Evolutionary conservation across 30 jellyfish, hydroid and myxozoan genomes (phyloP).

Genomic region (Pelagia noctiluca): DNA sequence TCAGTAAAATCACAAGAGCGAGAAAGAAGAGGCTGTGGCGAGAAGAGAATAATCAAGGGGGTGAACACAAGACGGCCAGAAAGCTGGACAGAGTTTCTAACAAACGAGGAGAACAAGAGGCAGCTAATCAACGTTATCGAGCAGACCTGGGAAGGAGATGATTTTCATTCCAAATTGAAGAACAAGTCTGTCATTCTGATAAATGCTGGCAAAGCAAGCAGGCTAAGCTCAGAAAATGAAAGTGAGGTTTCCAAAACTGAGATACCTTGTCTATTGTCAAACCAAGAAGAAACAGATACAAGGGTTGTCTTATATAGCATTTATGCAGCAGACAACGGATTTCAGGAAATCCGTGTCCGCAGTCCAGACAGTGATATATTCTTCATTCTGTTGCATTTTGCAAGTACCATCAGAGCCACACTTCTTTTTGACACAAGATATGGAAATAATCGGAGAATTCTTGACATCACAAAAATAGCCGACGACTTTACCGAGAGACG

Average conservation of each 20-base stretch:
- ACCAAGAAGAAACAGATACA: conserved; percentile 13
- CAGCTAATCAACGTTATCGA: conserved; percentile 10
- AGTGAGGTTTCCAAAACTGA: conserved; percentile 9
- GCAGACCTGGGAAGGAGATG: background rate
- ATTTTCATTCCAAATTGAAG: background rate
- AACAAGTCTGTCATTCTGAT: conserved; percentile 6
- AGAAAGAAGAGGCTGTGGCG: conserved; percentile 8
- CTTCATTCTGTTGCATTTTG: conserved; percentile 26
- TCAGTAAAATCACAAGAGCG: conserved; percentile 7
- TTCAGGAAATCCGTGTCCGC: background rate
- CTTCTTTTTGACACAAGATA: background rate
- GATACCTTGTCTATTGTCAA: conserved; percentile 15
- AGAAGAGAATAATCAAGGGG: background rate
- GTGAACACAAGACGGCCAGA: background rate
- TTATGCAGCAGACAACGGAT: conserved; percentile 10
- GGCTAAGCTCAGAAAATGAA: conserved; percentile 12
- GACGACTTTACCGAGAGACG: conserved; percentile 27
- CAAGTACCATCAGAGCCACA: conserved; percentile 4
- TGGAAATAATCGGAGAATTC: conserved; percentile 24
- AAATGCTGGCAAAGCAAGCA: conserved; percentile 8
- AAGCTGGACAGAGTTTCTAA: background rate
- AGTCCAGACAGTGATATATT: conserved; percentile 28
- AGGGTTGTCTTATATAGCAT: conserved; percentile 9
- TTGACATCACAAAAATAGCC: conserved; percentile 26
- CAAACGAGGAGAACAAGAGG: conserved; percentile 11